Evolutionary conservation across 1,140 invertebrate genomes (phyloP), one percentile per base, ranked within the genome.

Genomic region (Lepidurus arcticus): DNA sequence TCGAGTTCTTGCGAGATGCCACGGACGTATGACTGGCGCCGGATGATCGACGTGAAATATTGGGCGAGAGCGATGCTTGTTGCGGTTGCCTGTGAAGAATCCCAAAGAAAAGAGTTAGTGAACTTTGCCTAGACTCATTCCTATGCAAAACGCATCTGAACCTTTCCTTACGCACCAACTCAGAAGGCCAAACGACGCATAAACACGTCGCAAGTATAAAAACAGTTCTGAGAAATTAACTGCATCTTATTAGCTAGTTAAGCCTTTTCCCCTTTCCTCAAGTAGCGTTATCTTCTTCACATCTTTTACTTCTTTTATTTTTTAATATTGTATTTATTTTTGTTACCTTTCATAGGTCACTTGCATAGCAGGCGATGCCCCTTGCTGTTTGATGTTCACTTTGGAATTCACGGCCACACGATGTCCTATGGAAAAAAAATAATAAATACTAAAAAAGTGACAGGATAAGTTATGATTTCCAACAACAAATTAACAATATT

Each of bases 331-430:
- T 1, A 47, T 4, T 10, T 10, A 16, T 10, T 47, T 10, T 47
- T 21, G 6, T 65, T 65, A 65, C 83, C 84, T 82, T 75, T 84
- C 83, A 78, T 83, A 84, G 24, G 82, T 84, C 74, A 84, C 83
- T 73, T 82, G 82, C 81, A 83, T 84, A 44, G 82, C 81, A 81
- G 82, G 8, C 88, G 82, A 88, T 87, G 84, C 88, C 84, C 84
- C 88, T 83, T 85, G 88, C 82, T 85, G 85, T 78, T 84, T 85
- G 80, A 86, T 81, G 44, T 88, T 87, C 74, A 89, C 82, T 81
- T 88, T 88, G 4, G 88, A 87, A 76, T 88, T 88, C 44, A 88
- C 85, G 80, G 88, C 85, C 75, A 86, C 85, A 81, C 88, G 85
- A 83, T 90, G 89, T 47, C 88, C 88, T 89, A 83, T 74, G 81